Evolutionary conservation across 2,888 invertebrate genomes (phyloP).

Genomic region (Sicus ferrugineus): DNA sequence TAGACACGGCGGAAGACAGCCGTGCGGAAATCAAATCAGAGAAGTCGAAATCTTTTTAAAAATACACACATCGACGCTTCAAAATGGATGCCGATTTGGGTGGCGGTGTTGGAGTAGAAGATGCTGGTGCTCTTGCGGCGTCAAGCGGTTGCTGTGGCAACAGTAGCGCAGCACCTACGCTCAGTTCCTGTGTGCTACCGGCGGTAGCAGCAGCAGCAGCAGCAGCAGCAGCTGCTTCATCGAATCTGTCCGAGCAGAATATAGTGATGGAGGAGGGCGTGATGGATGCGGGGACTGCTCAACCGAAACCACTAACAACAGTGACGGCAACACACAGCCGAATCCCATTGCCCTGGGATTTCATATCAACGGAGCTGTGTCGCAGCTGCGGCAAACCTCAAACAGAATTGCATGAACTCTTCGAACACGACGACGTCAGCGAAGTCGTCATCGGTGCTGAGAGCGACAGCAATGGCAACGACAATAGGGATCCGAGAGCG

Average conservation of each 20-base stretch:
- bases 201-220: background rate
- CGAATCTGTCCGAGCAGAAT: too few relatives aligned
- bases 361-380: conserved; percentile 43
- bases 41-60: conserved; percentile 10
- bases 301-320: conserved; percentile 2
- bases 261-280: background rate
- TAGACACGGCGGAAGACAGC: background rate
- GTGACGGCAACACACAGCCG: conserved; percentile 6
- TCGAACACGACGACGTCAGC: conserved; percentile 31
- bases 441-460: conserved; percentile 29
- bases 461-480: conserved; percentile 10
- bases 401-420: conserved; percentile 46
- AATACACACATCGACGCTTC: conserved; percentile 9
- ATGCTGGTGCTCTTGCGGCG: background rate
- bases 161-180: conserved; percentile 27
- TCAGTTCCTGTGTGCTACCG: conserved; percentile 16
- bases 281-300: conserved; percentile 9
- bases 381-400: conserved; percentile 48
- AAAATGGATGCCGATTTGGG: conserved; percentile 18
- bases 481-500: too few relatives aligned
- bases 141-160: conserved; percentile 19
- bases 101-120: conserved; percentile 22
- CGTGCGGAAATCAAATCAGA: conserved; percentile 1
- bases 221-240: conserved; percentile 9
- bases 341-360: conserved; percentile 30